Percentiles rank a stretch among this genome's conserved stretches.
phyloP scores from a whole-genome alignment of 2,113 vertebrate genomes.

The Oreochromis spilurus region DNA sequence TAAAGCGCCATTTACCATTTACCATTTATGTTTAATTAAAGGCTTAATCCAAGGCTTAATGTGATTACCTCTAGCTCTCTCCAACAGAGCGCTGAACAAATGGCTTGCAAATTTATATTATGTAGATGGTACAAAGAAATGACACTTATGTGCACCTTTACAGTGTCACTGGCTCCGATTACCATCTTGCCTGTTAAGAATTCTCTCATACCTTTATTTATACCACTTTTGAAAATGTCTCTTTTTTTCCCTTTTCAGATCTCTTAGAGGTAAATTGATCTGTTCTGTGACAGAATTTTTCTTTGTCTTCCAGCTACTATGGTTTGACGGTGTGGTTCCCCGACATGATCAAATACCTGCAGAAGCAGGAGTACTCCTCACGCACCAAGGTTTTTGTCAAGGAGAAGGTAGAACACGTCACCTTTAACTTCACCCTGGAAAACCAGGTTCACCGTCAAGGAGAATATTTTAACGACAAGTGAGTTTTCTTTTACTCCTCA shows the following conservation, averaged over 20 bases:
- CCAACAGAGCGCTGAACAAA: neutral
- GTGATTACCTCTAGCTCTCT: neutral
- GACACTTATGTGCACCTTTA: neutral
- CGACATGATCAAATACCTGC: slow-evolving; percentile 97
- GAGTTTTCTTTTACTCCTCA: slow-evolving; percentile 6
- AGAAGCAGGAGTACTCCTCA: slow-evolving; percentile 85
- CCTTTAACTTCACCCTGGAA: slow-evolving; percentile 97
- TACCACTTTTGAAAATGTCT: neutral
- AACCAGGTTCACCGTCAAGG: slow-evolving; percentile 95
- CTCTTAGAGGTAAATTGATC: neutral
- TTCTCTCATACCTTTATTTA: neutral
- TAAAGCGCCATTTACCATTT: too few relatives aligned
- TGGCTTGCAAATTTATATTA: neutral
- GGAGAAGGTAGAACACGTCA: slow-evolving; percentile 89
- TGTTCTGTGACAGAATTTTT: accelerated
- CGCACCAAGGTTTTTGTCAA: slow-evolving; percentile 88
- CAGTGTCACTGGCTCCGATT: accelerated
- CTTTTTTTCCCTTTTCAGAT: neutral
- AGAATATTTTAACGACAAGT: slow-evolving; percentile 97
- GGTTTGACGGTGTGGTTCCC: slow-evolving; percentile 97
- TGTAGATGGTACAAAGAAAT: neutral
- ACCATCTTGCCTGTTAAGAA: neutral
- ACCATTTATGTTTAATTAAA: neutral
- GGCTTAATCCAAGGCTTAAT: neutral
- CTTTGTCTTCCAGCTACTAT: slow-evolving; percentile 79